Conservation (phyloP, 2,113 vertebrate species). For the Mobula birostris region DNA sequence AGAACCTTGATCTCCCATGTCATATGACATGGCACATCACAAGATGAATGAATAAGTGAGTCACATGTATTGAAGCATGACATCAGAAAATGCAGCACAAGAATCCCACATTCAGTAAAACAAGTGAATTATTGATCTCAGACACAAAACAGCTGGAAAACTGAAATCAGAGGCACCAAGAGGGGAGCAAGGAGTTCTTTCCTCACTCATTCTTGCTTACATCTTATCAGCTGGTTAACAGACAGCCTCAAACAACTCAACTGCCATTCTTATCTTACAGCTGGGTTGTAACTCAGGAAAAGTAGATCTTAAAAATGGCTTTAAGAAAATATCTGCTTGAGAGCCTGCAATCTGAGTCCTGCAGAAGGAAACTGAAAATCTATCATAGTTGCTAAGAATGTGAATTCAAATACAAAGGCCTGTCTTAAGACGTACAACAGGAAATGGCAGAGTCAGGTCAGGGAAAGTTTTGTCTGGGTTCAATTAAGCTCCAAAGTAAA, state of each 20-base stretch:
- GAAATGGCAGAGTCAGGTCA: conserved; percentile 31
- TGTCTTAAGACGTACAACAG: neutral
- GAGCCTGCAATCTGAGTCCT: neutral
- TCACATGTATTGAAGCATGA: neutral
- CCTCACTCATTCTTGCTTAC: neutral
- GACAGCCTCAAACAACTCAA: neutral
- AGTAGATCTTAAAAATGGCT: neutral
- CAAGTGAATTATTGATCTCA: neutral
- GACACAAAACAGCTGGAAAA: conserved; percentile 7
- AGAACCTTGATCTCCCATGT: too few relatives aligned
- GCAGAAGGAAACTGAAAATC: neutral
- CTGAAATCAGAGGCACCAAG: conserved; percentile 10
- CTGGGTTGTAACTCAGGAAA: neutral
- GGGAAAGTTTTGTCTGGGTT: conserved; percentile 36
- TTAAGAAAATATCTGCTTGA: neutral
- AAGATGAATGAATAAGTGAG: too few relatives aligned
- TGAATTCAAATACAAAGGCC: neutral
- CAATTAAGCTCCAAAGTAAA: conserved; percentile 13
- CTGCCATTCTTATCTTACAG: neutral
- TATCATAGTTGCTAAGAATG: neutral
- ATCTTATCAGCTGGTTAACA: conserved; percentile 1
- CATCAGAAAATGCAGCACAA: neutral
- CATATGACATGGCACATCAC: too few relatives aligned
- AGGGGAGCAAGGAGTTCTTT: neutral
- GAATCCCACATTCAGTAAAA: neutral